These are phyloP conservation scores for Anastrepha obliqua DNA, from an alignment of 1,140 invertebrate species.

Conservation along the genomic window DNA sequence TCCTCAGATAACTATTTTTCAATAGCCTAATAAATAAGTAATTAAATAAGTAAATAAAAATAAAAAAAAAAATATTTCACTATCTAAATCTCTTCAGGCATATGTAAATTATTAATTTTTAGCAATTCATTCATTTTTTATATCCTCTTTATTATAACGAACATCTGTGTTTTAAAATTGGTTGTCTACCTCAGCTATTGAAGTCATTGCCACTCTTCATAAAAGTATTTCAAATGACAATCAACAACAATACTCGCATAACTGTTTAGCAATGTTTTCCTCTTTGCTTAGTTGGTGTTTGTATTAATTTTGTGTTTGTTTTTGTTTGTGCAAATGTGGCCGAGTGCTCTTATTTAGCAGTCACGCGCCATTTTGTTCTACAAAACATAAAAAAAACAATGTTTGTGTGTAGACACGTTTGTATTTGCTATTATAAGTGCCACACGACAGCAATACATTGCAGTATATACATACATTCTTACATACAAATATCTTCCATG, in stretches of 20 bases:
- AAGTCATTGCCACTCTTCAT: conserved; percentile 32
- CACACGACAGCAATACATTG: not conserved
- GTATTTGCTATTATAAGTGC: not conserved
- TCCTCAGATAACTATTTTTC: too few species aligned
- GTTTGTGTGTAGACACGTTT: not conserved
- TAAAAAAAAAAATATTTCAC: too few species aligned
- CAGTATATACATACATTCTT: not conserved
- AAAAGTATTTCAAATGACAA: not conserved
- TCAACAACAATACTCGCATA: not conserved
- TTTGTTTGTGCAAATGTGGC: not conserved
- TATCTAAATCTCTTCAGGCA: too few species aligned
- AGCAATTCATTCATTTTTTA: too few species aligned
- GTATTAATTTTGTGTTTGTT: not conserved
- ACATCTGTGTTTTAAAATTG: not conserved
- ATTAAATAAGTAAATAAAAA: too few species aligned
- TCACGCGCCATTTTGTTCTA: not conserved
- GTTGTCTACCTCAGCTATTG: not conserved
- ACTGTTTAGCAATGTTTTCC: not conserved
- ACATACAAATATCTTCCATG: not conserved
- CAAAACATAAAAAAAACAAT: not conserved
- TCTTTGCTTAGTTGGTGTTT: not conserved
- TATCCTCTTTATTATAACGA: too few species aligned
- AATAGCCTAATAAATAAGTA: too few species aligned
- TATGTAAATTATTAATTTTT: too few species aligned
- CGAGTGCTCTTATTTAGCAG: not conserved